A percentile compares a stretch with the other conserved stretches of the same genome.
Conservation (phyloP, 2,113 vertebrate species). For the Theristicus caerulescens region DNA sequence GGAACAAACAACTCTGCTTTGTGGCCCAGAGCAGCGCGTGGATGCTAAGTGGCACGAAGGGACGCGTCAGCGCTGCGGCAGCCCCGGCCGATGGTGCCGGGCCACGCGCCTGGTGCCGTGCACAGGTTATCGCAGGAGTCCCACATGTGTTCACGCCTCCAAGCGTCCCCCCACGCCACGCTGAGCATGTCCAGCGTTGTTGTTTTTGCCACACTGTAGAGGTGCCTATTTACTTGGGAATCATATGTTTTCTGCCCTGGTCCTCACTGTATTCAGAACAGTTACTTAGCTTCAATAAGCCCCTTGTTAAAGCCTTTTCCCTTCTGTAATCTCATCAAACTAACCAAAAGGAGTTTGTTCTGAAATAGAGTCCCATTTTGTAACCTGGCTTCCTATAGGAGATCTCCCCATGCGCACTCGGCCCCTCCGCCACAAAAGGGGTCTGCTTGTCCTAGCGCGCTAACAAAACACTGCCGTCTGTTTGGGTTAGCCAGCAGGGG, state of each 20-base stretch:
- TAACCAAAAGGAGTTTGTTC: constrained; percentile 65
- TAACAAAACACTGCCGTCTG: constrained; percentile 67
- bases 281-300: constrained; percentile 60
- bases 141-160: not conserved
- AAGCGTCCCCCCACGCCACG: fast-evolving
- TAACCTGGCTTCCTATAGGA: constrained; percentile 49
- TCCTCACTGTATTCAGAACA: constrained; percentile 58
- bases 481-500: constrained; percentile 73
- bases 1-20: fast-evolving
- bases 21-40: fast-evolving
- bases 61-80: fast-evolving
- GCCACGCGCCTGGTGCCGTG: not conserved
- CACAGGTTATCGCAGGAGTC: not conserved
- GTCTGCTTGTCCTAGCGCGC: constrained; percentile 56
- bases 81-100: not conserved
- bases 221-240: constrained; percentile 30
- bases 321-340: constrained; percentile 66
- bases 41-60: fast-evolving
- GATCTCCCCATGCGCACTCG: constrained; percentile 18
- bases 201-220: not conserved
- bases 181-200: not conserved
- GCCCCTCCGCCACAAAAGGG: constrained; percentile 58
- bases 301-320: constrained; percentile 60
- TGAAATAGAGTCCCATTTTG: constrained; percentile 59
- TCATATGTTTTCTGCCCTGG: constrained; percentile 55